Percentiles rank a stretch among this genome's conserved stretches.
phyloP scores from a whole-genome alignment of 37 sponge, comb jelly and placozoan genomes.

The Chondrosia reniformis region DNA sequence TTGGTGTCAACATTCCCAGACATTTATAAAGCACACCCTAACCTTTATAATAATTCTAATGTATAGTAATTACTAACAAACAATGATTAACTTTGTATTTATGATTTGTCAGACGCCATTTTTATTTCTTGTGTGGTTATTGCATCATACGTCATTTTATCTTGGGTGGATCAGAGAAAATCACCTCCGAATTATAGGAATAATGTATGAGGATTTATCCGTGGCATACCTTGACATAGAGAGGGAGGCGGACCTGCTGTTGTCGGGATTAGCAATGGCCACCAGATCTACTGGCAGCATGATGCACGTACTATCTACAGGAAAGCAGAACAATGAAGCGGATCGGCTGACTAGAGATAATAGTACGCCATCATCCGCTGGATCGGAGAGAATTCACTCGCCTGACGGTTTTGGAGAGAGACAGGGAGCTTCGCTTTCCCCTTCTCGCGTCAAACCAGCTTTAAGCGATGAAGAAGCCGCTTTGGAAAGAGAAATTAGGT shows the following conservation, averaged over 20 bases:
- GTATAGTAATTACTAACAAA: no score
- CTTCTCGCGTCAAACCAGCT: neutral
- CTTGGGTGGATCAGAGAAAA: no score
- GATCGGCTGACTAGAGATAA: neutral
- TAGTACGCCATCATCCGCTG: slow-evolving; percentile 11
- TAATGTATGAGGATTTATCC: neutral
- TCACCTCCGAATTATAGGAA: no score
- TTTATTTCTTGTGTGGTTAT: no score
- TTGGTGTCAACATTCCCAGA: no score
- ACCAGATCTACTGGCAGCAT: neutral
- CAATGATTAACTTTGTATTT: no score
- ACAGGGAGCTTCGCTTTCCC: neutral
- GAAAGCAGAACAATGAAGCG: neutral
- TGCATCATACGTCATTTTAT: no score
- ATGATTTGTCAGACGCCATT: no score
- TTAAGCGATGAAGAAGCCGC: neutral
- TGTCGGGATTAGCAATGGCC: slow-evolving; percentile 6
- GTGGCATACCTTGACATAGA: slow-evolving; percentile 36
- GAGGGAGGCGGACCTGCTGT: slow-evolving; percentile 43
- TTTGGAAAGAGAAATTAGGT: neutral
- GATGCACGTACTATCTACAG: neutral
- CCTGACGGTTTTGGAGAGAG: neutral
- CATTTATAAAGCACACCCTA: no score
- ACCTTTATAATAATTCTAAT: no score
- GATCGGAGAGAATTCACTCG: slow-evolving; percentile 1